Conservation (phyloP, 2,113 vertebrate species). For the Rhabdornis inornatus region DNA sequence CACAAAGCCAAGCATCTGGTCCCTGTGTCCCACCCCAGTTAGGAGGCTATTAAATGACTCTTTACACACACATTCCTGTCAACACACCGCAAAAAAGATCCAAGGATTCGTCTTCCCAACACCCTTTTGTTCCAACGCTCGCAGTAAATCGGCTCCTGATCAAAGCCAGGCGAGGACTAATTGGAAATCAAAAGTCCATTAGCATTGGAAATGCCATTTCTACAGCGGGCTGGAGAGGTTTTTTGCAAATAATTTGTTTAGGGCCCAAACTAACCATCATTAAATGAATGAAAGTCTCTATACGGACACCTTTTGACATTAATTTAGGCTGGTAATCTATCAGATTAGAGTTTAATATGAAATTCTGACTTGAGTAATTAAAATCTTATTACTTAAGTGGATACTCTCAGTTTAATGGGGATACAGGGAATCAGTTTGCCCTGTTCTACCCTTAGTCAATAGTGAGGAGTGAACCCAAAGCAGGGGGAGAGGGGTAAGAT, state of each 20-base stretch:
- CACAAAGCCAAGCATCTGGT: neutral
- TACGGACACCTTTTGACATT: slow-evolving; percentile 54
- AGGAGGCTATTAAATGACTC: neutral
- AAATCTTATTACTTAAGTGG: slow-evolving; percentile 53
- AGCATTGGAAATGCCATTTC: slow-evolving; percentile 25
- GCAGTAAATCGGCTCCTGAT: neutral
- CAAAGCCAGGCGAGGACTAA: slow-evolving; percentile 1
- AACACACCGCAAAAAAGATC: neutral
- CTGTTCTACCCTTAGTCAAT: neutral
- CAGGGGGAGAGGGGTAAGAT: neutral
- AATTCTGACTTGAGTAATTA: slow-evolving; percentile 57
- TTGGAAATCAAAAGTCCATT: slow-evolving; percentile 41
- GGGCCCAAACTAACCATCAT: slow-evolving; percentile 25
- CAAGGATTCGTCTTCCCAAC: neutral
- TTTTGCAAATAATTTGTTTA: slow-evolving; percentile 58
- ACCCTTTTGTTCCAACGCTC: neutral
- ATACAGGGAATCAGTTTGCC: neutral
- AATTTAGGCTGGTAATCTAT: slow-evolving; percentile 34
- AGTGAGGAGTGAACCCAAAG: neutral
- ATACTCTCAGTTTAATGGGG: slow-evolving; percentile 22
- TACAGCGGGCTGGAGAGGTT: neutral
- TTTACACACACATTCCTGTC: neutral
- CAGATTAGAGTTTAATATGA: slow-evolving; percentile 55
- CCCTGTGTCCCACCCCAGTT: neutral
- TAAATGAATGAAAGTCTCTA: slow-evolving; percentile 25